phyloP scores from a whole-genome alignment of 2,113 vertebrate genomes.

The Camelus bactrianus region DNA sequence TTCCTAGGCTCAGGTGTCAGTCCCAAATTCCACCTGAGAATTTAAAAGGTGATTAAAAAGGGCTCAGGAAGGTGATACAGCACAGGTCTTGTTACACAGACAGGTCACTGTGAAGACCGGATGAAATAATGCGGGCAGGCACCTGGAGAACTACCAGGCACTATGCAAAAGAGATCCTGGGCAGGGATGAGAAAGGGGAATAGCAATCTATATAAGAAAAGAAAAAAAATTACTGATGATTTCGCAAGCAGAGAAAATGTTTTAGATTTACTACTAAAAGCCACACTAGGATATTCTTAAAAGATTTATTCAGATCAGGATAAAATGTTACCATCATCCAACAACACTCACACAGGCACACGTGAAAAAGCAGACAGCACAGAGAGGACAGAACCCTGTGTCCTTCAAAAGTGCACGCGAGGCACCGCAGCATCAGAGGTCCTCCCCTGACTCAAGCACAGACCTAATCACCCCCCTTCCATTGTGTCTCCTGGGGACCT shows the following conservation, averaged over 20 bases:
- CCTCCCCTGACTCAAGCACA: not conserved
- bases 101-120: not conserved
- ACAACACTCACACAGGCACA: not conserved
- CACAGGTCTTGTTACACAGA: conserved; percentile 3
- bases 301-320: not conserved
- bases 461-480: not conserved
- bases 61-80: not conserved
- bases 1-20: conserved; percentile 30
- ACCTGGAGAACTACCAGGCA: not conserved
- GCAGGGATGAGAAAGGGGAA: not conserved
- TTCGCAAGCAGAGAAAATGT: not conserved
- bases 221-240: not conserved
- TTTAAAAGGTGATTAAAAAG: not conserved
- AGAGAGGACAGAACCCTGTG: not conserved
- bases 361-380: not conserved
- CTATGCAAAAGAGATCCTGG: not conserved
- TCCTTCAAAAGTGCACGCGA: not conserved
- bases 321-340: not conserved
- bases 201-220: not conserved
- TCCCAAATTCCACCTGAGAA: not conserved
- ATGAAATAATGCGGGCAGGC: not conserved
- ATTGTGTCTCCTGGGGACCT: not conserved
- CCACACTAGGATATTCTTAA: conserved; percentile 1
- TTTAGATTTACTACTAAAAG: conserved; percentile 27
- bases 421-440: not conserved